A percentile compares a stretch with the other conserved stretches of the same genome.
Conservation (phyloP, 2,113 vertebrate species). For the Boleophthalmus pectinirostris region DNA sequence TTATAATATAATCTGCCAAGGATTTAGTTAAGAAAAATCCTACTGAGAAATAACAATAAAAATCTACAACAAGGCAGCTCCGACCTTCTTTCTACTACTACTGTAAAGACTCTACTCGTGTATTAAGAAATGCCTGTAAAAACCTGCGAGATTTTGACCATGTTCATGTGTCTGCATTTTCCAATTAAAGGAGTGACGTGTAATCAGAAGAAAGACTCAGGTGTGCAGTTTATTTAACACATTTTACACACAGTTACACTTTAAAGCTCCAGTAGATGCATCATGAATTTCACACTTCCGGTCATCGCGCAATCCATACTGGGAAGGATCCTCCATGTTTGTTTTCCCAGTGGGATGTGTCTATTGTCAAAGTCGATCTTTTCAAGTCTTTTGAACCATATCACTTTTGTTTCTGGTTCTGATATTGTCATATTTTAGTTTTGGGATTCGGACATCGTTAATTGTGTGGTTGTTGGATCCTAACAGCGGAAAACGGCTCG, state of each 20-base stretch:
- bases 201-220: neutral
- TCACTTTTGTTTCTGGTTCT: no score
- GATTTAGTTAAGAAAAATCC: neutral
- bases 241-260: no score
- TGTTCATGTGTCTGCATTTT: neutral
- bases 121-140: neutral
- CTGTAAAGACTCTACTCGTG: neutral
- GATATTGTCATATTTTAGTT: no score
- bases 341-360: no score
- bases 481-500: no score
- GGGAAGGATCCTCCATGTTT: no score
- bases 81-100: neutral
- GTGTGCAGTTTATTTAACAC: neutral
- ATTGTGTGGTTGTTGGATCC: no score
- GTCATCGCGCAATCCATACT: no score
- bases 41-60: neutral
- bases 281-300: no score
- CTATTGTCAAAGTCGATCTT: no score
- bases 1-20: neutral
- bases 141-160: neutral
- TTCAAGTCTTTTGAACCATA: no score
- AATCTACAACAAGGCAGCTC: neutral
- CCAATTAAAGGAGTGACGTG: conserved; percentile 1
- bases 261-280: neutral
- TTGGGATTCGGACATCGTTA: no score